Conservation (phyloP, 2,113 vertebrate species). For the Callocephalon fimbriatum region DNA sequence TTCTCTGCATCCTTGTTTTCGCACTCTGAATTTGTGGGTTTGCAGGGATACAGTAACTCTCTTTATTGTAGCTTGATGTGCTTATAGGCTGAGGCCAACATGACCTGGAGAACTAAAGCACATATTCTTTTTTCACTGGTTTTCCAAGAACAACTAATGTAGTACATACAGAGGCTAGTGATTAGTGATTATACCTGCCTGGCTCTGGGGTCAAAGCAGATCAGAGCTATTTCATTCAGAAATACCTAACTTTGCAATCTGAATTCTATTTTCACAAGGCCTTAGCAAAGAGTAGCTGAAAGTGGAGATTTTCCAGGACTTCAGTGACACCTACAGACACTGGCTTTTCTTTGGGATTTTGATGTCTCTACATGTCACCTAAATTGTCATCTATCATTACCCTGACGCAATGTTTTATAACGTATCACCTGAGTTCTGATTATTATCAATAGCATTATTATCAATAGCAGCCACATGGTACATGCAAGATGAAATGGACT, state of each 20-base stretch:
- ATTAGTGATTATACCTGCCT: background rate
- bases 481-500: background rate
- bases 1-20: background rate
- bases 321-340: background rate
- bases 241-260: background rate
- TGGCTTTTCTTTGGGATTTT: background rate
- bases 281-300: background rate
- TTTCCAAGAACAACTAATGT: background rate
- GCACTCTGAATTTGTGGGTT: background rate
- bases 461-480: fast-evolving
- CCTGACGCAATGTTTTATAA: background rate
- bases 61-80: background rate
- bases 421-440: background rate
- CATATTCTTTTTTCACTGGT: background rate
- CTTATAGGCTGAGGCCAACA: background rate
- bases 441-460: background rate
- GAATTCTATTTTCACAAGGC: background rate
- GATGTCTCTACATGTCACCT: background rate
- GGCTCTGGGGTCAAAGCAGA: background rate
- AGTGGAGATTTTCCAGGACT: background rate
- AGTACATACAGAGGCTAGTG: background rate
- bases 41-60: background rate
- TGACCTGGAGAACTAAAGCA: background rate
- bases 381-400: background rate
- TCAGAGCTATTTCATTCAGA: background rate